Evolutionary conservation across 2,113 vertebrate genomes (phyloP), one percentile per base, ranked within the genome.

Genomic region (Orcinus orca): DNA sequence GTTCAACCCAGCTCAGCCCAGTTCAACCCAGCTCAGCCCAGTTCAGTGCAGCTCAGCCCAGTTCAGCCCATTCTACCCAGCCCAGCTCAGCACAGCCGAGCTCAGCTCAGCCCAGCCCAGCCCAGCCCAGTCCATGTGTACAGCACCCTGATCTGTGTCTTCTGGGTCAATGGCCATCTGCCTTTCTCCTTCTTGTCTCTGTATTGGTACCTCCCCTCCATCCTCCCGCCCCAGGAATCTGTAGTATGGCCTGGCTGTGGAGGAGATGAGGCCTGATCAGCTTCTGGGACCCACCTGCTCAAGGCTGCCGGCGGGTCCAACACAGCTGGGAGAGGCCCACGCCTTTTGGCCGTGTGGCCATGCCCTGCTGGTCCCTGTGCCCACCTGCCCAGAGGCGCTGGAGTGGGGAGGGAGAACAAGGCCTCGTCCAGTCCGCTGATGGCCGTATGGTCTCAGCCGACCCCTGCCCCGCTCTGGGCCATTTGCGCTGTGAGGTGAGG

Each of bases 1-100:
- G 4, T 0, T 0, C 17, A 63, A 10, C 11, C 0, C 21, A 31
- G 8, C 8, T 0, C 2, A 73, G 8, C 8, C 0, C 9, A 44
- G 26, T 2, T 0, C 7, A 47, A 7, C 8, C 0, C 15, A 58
- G 50, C 1, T 1, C 9, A 58, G 18, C 1, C 0, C 12, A 71
- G 17, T 8, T 44, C 44, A 44, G 6, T 44, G 41, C 44, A 47
- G 9, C 9, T 47, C 44, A 58, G 21, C 20, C 2, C 14, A 67
- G 17, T 0, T 1, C 82, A 31, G 5, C 6, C 2, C 11, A 60
- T 47, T 47, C 47, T 47, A 12, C 9, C 0, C 8, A 53, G 18
- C 11, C 0, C 17, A 63, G 12, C 2, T 0, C 58, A 79, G 20
- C 0, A 1, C 8, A 86, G 1, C 63, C 0, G 21, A 63, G 14